Percentiles rank a stretch among this genome's conserved stretches.
Evolutionary conservation across 37 sponge, comb jelly and placozoan species (phyloP).

Genomic region (Mnemiopsis leidyi): DNA sequence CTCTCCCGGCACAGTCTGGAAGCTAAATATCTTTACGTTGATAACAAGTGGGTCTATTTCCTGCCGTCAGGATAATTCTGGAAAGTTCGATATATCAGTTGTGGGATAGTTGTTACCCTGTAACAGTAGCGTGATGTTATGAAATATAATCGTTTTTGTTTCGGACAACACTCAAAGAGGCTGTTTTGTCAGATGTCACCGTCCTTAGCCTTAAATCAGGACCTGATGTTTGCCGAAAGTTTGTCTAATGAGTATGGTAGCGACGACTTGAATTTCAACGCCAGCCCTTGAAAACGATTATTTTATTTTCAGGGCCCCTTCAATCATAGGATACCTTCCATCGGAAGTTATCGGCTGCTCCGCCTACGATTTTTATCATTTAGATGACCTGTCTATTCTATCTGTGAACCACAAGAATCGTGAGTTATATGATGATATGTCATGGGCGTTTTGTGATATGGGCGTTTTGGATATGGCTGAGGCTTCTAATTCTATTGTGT

Average conservation of each 20-base stretch:
- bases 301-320: constrained; percentile 24
- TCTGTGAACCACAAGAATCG: constrained; percentile 64
- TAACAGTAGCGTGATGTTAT: no score
- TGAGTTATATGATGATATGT: no score
- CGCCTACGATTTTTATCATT: constrained; percentile 53
- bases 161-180: background rate
- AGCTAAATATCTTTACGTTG: constrained; percentile 59
- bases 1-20: constrained; percentile 40
- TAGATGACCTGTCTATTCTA: constrained; percentile 56
- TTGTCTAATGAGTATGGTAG: background rate
- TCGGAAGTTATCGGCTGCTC: constrained; percentile 60
- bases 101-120: no score
- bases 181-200: background rate
- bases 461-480: no score
- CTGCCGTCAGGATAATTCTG: background rate
- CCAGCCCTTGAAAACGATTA: background rate
- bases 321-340: constrained; percentile 50
- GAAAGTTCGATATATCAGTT: no score
- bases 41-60: constrained; percentile 40
- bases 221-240: background rate
- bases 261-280: background rate
- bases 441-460: no score
- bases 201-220: background rate
- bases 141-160: background rate
- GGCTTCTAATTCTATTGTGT: no score